A percentile compares a stretch with the other conserved stretches of the same genome.
These are phyloP conservation scores for Charanyca ferruginea DNA, from an alignment of 2,888 invertebrate genomes.

Conservation along the genomic window DNA sequence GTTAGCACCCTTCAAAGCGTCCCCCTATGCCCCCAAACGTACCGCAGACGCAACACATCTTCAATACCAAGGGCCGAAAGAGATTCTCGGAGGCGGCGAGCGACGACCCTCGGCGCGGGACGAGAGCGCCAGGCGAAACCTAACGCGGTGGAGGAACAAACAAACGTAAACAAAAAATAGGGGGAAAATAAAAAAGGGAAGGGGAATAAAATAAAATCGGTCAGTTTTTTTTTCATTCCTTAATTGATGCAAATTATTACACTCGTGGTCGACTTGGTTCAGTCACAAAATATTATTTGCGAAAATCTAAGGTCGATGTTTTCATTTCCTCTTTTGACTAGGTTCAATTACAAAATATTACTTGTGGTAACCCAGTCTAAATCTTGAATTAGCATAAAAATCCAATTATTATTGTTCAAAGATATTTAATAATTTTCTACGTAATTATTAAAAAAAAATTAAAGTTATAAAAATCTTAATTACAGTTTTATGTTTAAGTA, in stretches of 20 bases:
- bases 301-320: background rate
- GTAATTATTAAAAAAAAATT: slow-evolving; percentile 1
- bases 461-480: background rate
- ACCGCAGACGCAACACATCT: slow-evolving; percentile 67
- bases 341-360: slow-evolving; percentile 3
- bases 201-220: slow-evolving; percentile 21
- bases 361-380: background rate
- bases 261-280: background rate
- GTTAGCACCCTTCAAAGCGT: slow-evolving; percentile 39
- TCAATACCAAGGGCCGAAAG: slow-evolving; percentile 91
- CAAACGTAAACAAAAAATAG: slow-evolving; percentile 62
- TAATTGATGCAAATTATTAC: background rate
- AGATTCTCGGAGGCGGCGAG: slow-evolving; percentile 87
- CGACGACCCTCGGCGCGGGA: slow-evolving; percentile 79
- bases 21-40: slow-evolving; percentile 51
- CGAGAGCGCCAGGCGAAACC: slow-evolving; percentile 86
- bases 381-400: background rate
- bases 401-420: background rate
- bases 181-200: slow-evolving; percentile 45
- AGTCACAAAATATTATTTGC: background rate
- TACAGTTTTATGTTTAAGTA: background rate
- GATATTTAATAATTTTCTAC: slow-evolving; percentile 15
- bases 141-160: slow-evolving; percentile 71
- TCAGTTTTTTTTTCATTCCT: slow-evolving; percentile 21
- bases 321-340: background rate